Base-by-base conservation (phyloP, 2,113 vertebrate genomes). In the Perca fluviatilis region DNA sequence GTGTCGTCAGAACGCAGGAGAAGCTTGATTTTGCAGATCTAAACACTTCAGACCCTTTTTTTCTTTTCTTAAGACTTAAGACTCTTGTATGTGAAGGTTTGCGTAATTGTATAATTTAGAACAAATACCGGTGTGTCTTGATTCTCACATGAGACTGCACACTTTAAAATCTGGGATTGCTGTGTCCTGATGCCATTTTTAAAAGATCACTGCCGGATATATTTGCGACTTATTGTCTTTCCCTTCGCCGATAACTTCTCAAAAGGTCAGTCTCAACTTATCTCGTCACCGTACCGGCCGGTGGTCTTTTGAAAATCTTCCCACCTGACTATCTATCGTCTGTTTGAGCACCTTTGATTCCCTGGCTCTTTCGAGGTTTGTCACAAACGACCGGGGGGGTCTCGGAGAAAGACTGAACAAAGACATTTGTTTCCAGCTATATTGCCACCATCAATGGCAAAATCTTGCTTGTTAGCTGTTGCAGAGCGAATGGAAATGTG, bases 401-500 rank as follows among this genome's bases (percentile, higher is more conserved):
- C 90, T 89, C 21, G 33, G 62, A 82, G 72, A 88, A 85, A 80
- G 81, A 64, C 56, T 4, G 69, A 89, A 93, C 92, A 94, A 93
- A 94, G 91, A 74, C 83, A 70, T 92, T 95, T 92, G 93, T 94
- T 91, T 90, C 85, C 89, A 84, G 85, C 85, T 84, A 77, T 91
- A 73, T 91, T 91, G 86, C 90, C 92, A 90, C 88, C 91, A 94
- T 93, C 91, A 86, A 82, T 78, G 70, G 91, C 78, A 93, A 90
- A 92, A 93, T 95, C 91, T 94, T 54, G 82, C 91, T 92, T 88
- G 92, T 94, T 92, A 88, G 89, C 88, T 83, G 86, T 86, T 86
- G 93, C 85, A 80, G 81, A 88, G 92, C 80, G 57, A 88, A 89
- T 89, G 92, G 86, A 74, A 49, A 85, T 85, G 86, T 69, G 85